Conservation (phyloP, 2,888 invertebrate genomes). For the Coenonympha glycerion region DNA sequence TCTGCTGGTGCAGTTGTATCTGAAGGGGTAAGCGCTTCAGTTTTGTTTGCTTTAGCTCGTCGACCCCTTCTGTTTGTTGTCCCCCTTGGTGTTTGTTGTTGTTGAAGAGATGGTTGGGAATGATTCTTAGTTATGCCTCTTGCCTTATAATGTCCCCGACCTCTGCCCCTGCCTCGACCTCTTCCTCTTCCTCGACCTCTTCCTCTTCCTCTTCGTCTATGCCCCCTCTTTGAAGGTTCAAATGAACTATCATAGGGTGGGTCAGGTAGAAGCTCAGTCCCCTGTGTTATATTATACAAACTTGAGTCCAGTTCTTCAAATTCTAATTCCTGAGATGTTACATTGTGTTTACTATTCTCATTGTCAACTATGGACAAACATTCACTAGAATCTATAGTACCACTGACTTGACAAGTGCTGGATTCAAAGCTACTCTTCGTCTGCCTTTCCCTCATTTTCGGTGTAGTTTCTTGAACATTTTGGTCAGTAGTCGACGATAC, state of each 20-base stretch:
- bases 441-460: slow-evolving; percentile 15
- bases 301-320: neutral
- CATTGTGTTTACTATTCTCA: slow-evolving; percentile 2
- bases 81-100: neutral
- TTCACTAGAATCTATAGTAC: neutral
- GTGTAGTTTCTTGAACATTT: neutral
- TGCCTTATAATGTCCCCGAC: neutral
- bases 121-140: neutral
- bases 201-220: neutral
- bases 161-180: neutral
- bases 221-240: neutral
- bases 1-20: too few relatives aligned
- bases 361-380: neutral
- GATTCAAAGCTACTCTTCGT: slow-evolving; percentile 8
- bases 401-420: neutral
- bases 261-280: neutral
- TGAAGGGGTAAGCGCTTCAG: neutral
- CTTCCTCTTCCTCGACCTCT: neutral
- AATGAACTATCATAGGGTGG: neutral
- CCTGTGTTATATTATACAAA: neutral
- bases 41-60: neutral
- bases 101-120: neutral
- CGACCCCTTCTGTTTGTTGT: neutral
- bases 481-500: neutral
- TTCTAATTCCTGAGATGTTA: neutral